phyloP scores from a whole-genome alignment of 2,113 vertebrate species.

The Brachypodius melanocephalos region DNA sequence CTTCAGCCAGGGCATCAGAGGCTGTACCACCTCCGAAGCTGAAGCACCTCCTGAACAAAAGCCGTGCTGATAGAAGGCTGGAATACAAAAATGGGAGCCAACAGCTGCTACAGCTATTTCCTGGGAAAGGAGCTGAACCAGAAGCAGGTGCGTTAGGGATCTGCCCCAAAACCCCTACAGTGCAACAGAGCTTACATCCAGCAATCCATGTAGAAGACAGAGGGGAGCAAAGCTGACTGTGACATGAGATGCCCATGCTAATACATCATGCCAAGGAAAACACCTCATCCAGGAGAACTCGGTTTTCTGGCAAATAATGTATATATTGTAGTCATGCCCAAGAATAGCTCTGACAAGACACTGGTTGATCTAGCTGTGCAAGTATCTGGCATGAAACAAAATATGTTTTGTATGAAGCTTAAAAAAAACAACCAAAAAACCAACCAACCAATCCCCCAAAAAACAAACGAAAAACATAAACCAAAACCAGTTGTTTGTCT shows the following conservation, averaged over 20 bases:
- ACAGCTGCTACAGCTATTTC: background rate
- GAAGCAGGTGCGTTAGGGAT: background rate
- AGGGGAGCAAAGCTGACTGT: background rate
- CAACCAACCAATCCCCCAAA: background rate
- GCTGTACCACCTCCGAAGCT: background rate
- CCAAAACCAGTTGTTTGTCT: background rate
- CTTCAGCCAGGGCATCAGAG: background rate
- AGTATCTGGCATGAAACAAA: background rate
- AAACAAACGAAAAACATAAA: background rate
- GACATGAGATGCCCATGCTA: background rate
- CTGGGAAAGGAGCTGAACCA: background rate
- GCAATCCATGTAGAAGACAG: background rate
- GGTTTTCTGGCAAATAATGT: background rate
- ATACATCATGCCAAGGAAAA: background rate
- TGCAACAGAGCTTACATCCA: background rate
- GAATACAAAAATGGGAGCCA: background rate
- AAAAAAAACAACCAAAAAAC: rapidly evolving
- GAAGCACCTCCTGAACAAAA: background rate
- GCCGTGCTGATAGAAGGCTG: background rate
- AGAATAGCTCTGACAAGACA: background rate
- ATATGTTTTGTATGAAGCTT: background rate
- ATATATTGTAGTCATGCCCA: background rate
- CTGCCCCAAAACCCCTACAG: background rate
- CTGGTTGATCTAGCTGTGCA: background rate
- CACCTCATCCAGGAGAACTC: background rate